Percentiles rank a stretch among this genome's conserved stretches.
Conservation (phyloP, 2,888 invertebrate species). For the Xestia rhomboidea region DNA sequence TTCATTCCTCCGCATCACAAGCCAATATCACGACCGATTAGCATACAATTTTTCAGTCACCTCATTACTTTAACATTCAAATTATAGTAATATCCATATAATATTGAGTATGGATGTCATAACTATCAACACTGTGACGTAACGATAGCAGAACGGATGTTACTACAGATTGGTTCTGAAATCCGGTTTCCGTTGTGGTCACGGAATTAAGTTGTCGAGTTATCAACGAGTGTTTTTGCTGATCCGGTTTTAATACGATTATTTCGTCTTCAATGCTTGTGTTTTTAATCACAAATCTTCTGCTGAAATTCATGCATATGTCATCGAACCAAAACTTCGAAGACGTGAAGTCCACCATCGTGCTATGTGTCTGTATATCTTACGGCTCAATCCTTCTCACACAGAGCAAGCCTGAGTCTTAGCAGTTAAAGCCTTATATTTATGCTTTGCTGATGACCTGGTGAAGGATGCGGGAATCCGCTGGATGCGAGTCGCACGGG, state of each 20-base stretch:
- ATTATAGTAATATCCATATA: background rate
- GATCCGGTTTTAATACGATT: background rate
- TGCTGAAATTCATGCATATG: background rate
- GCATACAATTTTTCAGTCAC: background rate
- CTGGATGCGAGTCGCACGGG: no score
- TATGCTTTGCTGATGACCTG: no score
- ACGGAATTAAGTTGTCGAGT: conserved; percentile 11
- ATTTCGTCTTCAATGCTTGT: background rate
- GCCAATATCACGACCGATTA: no score
- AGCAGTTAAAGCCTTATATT: no score
- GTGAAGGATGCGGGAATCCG: no score
- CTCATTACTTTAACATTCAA: background rate
- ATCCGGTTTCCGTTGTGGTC: conserved; percentile 14
- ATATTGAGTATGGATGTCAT: background rate
- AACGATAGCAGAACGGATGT: conserved; percentile 13
- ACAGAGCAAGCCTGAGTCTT: background rate
- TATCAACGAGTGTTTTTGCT: background rate
- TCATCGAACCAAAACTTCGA: background rate
- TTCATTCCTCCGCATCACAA: background rate
- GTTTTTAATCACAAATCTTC: background rate
- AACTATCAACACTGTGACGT: conserved; percentile 11
- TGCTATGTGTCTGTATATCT: background rate
- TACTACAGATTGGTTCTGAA: conserved; percentile 32
- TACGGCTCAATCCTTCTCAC: background rate
- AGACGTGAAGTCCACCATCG: background rate